These are phyloP conservation scores for Polyploca ridens DNA, from an alignment of 2,888 invertebrate genomes.

Conservation along the genomic window DNA sequence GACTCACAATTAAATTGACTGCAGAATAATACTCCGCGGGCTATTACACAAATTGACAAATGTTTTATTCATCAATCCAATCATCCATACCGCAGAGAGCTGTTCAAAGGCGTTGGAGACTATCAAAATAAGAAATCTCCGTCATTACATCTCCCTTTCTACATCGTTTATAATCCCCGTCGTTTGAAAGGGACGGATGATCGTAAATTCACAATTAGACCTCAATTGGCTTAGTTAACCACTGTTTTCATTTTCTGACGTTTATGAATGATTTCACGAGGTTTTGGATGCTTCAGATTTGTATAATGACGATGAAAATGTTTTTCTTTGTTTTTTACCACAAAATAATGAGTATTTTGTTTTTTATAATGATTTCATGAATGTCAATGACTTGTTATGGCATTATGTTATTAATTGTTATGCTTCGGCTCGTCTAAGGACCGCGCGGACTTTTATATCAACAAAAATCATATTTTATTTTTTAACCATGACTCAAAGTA, in stretches of 20 bases:
- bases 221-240: slow-evolving; percentile 77
- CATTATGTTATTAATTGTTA: neutral
- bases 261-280: slow-evolving; percentile 32
- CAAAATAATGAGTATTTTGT: slow-evolving; percentile 10
- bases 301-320: slow-evolving; percentile 31
- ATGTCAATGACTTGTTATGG: neutral
- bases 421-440: too few relatives aligned
- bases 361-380: slow-evolving; percentile 22
- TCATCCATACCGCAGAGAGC: slow-evolving; percentile 73
- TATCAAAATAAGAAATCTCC: slow-evolving; percentile 62
- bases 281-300: slow-evolving; percentile 27
- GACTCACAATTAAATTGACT: slow-evolving; percentile 62
- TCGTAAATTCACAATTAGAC: slow-evolving; percentile 54
- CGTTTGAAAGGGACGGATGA: slow-evolving; percentile 39
- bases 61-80: slow-evolving; percentile 82
- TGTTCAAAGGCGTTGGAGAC: slow-evolving; percentile 73
- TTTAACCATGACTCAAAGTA: too few relatives aligned
- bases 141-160: slow-evolving; percentile 32
- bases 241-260: slow-evolving; percentile 55
- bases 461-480: too few relatives aligned
- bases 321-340: slow-evolving; percentile 13
- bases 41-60: slow-evolving; percentile 78
- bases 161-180: neutral
- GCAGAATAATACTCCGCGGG: slow-evolving; percentile 68
- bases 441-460: too few relatives aligned